Evolutionary conservation across 2,888 invertebrate species (phyloP), one percentile per base, ranked within the genome.

Genomic region (Leptodirus hochenwartii): DNA sequence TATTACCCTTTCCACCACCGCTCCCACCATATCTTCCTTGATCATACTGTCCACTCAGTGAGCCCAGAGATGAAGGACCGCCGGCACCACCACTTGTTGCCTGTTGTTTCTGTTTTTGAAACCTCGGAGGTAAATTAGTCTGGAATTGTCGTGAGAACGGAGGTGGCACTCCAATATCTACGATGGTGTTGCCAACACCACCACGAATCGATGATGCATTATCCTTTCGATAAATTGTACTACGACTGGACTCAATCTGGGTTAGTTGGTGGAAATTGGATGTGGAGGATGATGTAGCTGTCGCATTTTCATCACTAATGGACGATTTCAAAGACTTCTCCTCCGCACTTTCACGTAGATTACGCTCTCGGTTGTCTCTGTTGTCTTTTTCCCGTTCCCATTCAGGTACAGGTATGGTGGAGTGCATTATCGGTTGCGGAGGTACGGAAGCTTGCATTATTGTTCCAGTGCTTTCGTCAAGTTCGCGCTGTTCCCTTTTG

Each of bases 81-180:
- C 16, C 17, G 15, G 22, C 27, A 35, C 33, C 33, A 35, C 22
- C 8, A 35, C 22, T 31, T 30, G 33, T n/a, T n/a, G 33, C 26
- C 20, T 35, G 69, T 38, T 68, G 66, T 43, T 80, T 79, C 44
- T 81, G 78, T 44, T 77, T 78, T 44, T 76, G 69, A 54, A 85
- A 82, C 34, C 88, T 65, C 10, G 88, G 88, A 30, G 88, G 87
- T 46, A 88, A 64, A 56, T 82, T 77, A 29, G 67, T 73, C 53
- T 81, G 80, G 55, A 80, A 84, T 39, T 72, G 70, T 43, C 75
- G 39, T 5, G 76, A 73, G 49, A 75, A 80, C n/a, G n/a, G n/a
- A n/a, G n/a, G n/a, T n/a, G n/a, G 55, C 58, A 40, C 67, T 69
- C 29, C 60, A 54, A 41, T 65, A 66, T n/a, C n/a, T n/a, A n/a